A percentile compares a stretch with the other conserved stretches of the same genome.
phyloP scores from a whole-genome alignment of 1,140 invertebrate species.

The Drosophila cardini region DNA sequence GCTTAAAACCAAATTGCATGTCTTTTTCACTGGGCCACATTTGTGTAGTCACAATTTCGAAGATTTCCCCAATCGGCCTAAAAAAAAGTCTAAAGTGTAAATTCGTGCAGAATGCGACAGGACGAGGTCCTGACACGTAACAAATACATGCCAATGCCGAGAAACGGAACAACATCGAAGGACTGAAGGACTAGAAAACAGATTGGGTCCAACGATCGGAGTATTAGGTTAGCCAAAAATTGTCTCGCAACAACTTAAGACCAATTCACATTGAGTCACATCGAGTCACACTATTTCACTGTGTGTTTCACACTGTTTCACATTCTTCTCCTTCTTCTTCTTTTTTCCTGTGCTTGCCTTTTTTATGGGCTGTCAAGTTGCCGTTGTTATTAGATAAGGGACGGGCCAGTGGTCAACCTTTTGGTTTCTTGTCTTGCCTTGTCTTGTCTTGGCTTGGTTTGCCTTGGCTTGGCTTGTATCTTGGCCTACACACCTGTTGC shows the following conservation, averaged over 20 bases:
- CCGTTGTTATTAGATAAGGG: constrained; percentile 62
- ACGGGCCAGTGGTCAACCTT: constrained; percentile 53
- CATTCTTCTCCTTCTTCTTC: neutral
- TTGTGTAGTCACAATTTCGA: constrained; percentile 70
- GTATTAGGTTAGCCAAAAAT: constrained; percentile 36
- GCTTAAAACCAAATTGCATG: constrained; percentile 68
- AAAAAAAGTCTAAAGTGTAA: constrained; percentile 77
- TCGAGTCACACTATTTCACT: constrained; percentile 6
- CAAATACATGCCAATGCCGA: constrained; percentile 27
- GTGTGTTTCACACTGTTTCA: constrained; percentile 7
- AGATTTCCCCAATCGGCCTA: constrained; percentile 73
- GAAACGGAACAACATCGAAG: constrained; percentile 56
- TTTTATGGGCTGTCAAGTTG: constrained; percentile 33
- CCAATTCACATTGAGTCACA: constrained; percentile 23
- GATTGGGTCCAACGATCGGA: constrained; percentile 20
- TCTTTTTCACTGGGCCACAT: constrained; percentile 69
- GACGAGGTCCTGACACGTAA: constrained; percentile 71
- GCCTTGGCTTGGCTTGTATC: constrained; percentile 22
- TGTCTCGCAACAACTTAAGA: constrained; percentile 51
- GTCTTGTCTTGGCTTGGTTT: neutral
- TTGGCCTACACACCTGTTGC: constrained; percentile 74
- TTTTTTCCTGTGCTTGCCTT: neutral
- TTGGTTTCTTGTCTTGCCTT: constrained; percentile 38
- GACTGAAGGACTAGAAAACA: constrained; percentile 66
- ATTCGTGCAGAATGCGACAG: constrained; percentile 69